A percentile compares a stretch with the other conserved stretches of the same genome.
Evolutionary conservation across 2,888 invertebrate species (phyloP).

Genomic region (Terebella lapidaria): DNA sequence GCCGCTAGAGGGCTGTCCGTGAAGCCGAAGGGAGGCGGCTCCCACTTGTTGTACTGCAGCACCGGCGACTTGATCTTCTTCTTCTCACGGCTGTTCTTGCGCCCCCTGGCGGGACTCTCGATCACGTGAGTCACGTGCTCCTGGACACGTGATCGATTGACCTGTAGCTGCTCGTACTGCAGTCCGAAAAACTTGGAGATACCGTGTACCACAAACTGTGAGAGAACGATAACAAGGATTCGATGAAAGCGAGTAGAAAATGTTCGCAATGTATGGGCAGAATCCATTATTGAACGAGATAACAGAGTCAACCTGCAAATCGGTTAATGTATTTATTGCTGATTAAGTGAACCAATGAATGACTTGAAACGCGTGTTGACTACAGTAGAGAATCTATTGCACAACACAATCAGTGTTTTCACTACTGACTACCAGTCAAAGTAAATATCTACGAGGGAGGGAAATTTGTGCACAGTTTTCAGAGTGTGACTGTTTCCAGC

Average conservation of each 20-base stretch:
- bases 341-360: too few relatives aligned
- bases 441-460: too few relatives aligned
- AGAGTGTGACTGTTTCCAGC: neutral
- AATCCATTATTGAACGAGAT: too few relatives aligned
- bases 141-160: neutral
- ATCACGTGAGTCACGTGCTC: conserved; percentile 25
- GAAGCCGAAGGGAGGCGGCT: conserved; percentile 3
- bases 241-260: too few relatives aligned
- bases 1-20: conserved; percentile 10
- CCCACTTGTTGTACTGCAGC: conserved; percentile 23
- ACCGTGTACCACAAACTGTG: conserved; percentile 43
- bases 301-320: too few relatives aligned
- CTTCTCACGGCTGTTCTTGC: conserved; percentile 20
- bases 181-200: conserved; percentile 45
- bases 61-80: conserved; percentile 24
- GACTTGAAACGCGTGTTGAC: too few relatives aligned
- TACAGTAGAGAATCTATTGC: too few relatives aligned
- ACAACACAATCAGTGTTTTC: too few relatives aligned
- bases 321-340: too few relatives aligned
- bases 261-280: too few relatives aligned
- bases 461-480: too few relatives aligned
- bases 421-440: too few relatives aligned
- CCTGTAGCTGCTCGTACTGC: conserved; percentile 25
- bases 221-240: neutral
- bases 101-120: conserved; percentile 12